phyloP scores from a whole-genome alignment of 2,888 invertebrate genomes.

The Machimus atricapillus region DNA sequence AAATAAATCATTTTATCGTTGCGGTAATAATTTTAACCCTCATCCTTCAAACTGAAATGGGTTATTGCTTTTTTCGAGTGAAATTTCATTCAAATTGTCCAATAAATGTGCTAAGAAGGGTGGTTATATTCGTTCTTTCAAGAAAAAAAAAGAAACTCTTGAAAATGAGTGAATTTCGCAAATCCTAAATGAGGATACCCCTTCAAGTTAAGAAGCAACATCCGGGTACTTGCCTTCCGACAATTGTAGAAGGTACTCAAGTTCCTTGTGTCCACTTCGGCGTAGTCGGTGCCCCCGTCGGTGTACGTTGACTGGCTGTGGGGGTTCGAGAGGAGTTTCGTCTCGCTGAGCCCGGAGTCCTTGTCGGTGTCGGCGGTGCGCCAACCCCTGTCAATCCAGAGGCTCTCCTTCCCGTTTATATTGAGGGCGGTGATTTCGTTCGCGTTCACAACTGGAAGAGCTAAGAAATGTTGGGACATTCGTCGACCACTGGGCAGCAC shows the following conservation, averaged over 20 bases:
- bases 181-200: background rate
- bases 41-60: too few relatives aligned
- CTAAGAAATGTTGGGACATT: background rate
- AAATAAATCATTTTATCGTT: background rate
- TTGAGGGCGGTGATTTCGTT: slow-evolving; percentile 63
- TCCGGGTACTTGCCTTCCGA: slow-evolving; percentile 63
- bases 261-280: slow-evolving; percentile 71
- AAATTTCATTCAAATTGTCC: background rate
- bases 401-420: slow-evolving; percentile 68
- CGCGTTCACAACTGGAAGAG: slow-evolving; percentile 61
- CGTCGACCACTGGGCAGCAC: background rate
- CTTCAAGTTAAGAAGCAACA: slow-evolving; percentile 22
- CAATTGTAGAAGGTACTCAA: slow-evolving; percentile 76
- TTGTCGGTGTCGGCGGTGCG: slow-evolving; percentile 70
- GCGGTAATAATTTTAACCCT: background rate
- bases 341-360: slow-evolving; percentile 67
- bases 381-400: slow-evolving; percentile 77
- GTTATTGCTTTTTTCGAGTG: background rate
- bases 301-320: slow-evolving; percentile 62
- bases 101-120: background rate
- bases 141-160: background rate
- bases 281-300: slow-evolving; percentile 69
- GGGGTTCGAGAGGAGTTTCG: slow-evolving; percentile 67
- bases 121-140: background rate
- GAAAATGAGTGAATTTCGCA: background rate